Base-by-base conservation (phyloP, 2,888 invertebrate genomes). In the Andrena hattorfiana region DNA sequence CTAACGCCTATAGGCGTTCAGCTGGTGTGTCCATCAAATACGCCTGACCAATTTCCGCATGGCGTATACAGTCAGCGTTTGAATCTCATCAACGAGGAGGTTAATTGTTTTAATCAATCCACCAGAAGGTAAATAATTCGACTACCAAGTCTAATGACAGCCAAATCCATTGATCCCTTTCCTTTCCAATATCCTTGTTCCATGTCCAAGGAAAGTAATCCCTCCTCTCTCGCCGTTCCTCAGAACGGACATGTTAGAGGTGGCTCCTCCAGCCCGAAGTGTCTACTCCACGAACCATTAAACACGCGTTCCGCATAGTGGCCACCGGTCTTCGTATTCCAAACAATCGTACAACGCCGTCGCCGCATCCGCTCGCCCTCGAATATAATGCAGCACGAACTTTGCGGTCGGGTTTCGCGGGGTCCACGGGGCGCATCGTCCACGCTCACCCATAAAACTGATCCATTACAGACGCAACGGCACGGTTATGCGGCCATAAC, bases 391-490 rank as follows among this genome's bases (percentile, higher is more conserved):
- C 60, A 54, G 28, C 63, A 63, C 70, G 49, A 75, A 81, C 62
- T 77, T 64, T 49, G 75, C 35, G 77, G 71, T 60, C 28, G 49
- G 78, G 70, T 76, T 84, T 72, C 49, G 76, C 30, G 64, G 4
- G 69, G 30, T 71, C 30, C 28, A 13, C 26, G 10, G 20, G 73
- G 20, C 63, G 49, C 66, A 49, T 72, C 60, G 59, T 62, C 63
- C 81, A 59, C 30, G 73, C 30, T 64, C 51, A 20, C 10, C 79
- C 73, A 60, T 81, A 89, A 89, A 89, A 87, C 88, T 87, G 87
- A 87, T 85, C 86, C 87, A 87, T 89, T 88, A 85, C 86, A 76
- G 81, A 77, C 70, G 76, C 76, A 49, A 68, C 77, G 63, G 67
- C 77, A 81, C 62, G 76, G 82, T 73, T 70, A 67, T 76, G 78